Base-by-base conservation (phyloP, 2,797 vertebrate genomes). In the Anabas testudineus region DNA sequence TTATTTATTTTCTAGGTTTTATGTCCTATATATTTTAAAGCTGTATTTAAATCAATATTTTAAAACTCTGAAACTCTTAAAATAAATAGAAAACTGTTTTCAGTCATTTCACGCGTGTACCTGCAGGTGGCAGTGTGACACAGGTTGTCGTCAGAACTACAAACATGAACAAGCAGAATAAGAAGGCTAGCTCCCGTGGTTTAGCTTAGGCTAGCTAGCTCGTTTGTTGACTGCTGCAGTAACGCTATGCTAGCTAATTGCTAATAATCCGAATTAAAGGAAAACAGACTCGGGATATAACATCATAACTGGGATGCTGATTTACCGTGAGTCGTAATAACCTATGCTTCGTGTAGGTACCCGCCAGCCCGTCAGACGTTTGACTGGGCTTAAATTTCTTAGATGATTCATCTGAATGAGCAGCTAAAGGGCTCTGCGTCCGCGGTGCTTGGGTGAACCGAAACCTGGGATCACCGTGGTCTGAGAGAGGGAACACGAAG, bases 371-470 rank as follows among this genome's bases (percentile, higher is more conserved):
- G 71, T 74, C 72, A 81, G 67, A 45, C 66, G 62, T 70, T 68
- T 73, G 67, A 64, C 34, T 30, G 66, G 76, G 59, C 57, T 52
- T 30, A 36, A 60, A 67, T 10, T 64, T 71, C 15, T 66, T 72
- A 78, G 63, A 71, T 81, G 76, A 78, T 63, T 82, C 61, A 28
- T 36, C 47, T 76, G 66, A 72, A 74, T 76, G 45, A 61, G 62
- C 3, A 41, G 67, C 78, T 56, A 51, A 34, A 61, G 66, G 90
- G 85, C 87, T 89, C 39, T 9, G 34, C 76, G 65, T 68, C 90
- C 85, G 60, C 89, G 84, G 80, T 72, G 79, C 80, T 87, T 30
- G 80, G 46, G 82, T 90, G 73, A 73, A 63, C 65, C 10, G 58
- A 67, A 58, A 45, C 60, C 84, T 61, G 74, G 75, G 53, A 74